phyloP scores from a whole-genome alignment of 2,888 invertebrate species.

The Cataglyphis livida region DNA sequence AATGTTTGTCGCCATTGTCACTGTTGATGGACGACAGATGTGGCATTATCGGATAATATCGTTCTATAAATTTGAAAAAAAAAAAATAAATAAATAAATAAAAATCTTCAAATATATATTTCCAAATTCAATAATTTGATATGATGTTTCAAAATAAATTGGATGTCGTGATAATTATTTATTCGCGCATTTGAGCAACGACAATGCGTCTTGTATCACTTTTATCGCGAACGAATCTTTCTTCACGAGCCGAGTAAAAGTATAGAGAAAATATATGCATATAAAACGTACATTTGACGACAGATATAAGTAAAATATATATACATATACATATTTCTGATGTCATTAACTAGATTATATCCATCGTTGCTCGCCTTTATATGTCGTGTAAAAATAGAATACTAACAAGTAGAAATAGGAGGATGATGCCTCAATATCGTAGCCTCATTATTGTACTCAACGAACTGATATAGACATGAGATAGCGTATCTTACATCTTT shows the following conservation, averaged over 20 bases:
- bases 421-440: slow-evolving; percentile 6
- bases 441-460: slow-evolving; percentile 46
- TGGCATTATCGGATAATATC: background rate
- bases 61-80: background rate
- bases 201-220: background rate
- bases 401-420: slow-evolving; percentile 31
- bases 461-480: background rate
- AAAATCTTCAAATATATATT: background rate
- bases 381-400: slow-evolving; percentile 29
- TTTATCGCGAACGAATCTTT: background rate
- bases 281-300: slow-evolving; percentile 26
- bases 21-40: background rate
- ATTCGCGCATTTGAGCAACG: background rate
- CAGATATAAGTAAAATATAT: slow-evolving; percentile 17
- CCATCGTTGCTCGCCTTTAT: slow-evolving; percentile 34
- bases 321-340: background rate
- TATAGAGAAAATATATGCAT: slow-evolving; percentile 25
- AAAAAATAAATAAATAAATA: background rate
- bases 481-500: background rate
- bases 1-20: slow-evolving; percentile 43
- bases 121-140: background rate
- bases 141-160: background rate
- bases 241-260: background rate
- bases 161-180: background rate
- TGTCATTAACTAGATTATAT: slow-evolving; percentile 18